Evolutionary conservation across 2,797 vertebrate genomes (phyloP).

Genomic region (Sebastes paucispinis): DNA sequence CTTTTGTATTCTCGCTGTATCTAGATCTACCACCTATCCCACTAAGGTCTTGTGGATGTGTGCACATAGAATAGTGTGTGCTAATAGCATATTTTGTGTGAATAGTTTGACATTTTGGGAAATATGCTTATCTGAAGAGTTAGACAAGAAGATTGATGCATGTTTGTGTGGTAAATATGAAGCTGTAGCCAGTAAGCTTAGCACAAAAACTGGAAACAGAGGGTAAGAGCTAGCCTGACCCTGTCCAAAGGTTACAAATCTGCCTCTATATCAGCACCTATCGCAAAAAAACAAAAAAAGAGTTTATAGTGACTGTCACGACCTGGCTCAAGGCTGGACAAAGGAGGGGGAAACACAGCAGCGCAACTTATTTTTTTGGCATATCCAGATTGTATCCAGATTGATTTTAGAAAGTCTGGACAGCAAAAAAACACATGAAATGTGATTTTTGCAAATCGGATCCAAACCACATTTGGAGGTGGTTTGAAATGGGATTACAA

Average conservation of each 20-base stretch:
- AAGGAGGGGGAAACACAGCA: background rate
- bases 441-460: too few relatives aligned
- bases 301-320: too few relatives aligned
- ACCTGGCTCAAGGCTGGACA: background rate
- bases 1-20: background rate
- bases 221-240: background rate
- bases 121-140: background rate
- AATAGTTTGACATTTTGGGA: background rate
- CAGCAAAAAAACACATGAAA: too few relatives aligned
- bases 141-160: background rate
- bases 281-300: background rate
- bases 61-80: background rate
- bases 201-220: too few relatives aligned
- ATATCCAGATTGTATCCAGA: too few relatives aligned
- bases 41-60: background rate
- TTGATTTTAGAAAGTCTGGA: too few relatives aligned
- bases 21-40: background rate
- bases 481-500: too few relatives aligned
- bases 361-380: too few relatives aligned
- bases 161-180: background rate
- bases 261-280: background rate
- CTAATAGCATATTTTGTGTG: background rate
- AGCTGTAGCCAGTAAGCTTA: background rate
- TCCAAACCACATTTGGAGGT: too few relatives aligned
- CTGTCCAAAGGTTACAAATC: background rate